A percentile compares a stretch with the other conserved stretches of the same genome.
These are phyloP conservation scores for Tachina lurida DNA, from an alignment of 2,888 invertebrate species.

Conservation along the genomic window DNA sequence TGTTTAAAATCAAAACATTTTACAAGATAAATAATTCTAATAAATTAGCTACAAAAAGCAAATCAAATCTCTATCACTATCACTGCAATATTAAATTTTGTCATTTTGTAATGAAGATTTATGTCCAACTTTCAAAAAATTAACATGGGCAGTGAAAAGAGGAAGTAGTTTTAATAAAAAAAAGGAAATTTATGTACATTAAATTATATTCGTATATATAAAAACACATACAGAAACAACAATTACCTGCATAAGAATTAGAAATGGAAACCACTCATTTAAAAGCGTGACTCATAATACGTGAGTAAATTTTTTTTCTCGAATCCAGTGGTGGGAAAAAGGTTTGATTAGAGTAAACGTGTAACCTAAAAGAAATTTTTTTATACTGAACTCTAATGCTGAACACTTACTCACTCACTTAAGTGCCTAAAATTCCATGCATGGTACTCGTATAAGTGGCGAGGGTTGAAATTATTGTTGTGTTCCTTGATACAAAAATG, in stretches of 20 bases:
- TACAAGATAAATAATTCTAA: no score
- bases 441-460: no score
- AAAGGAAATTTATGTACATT: slow-evolving; percentile 36
- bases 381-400: no score
- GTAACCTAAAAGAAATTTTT: neutral
- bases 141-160: neutral
- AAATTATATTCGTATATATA: neutral
- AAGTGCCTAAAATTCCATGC: no score
- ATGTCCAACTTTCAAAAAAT: slow-evolving; percentile 13
- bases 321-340: no score
- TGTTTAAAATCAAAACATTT: no score
- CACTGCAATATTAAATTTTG: slow-evolving; percentile 36
- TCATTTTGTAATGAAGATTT: slow-evolving; percentile 56
- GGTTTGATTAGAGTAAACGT: no score
- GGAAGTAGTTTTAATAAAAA: slow-evolving; percentile 52
- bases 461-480: no score
- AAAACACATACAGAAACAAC: neutral
- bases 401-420: no score
- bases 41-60: neutral
- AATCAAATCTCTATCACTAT: neutral
- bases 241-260: neutral
- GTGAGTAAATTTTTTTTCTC: neutral
- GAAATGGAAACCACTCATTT: neutral
- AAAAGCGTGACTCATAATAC: neutral
- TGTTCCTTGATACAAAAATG: no score